A percentile compares a stretch with the other conserved stretches of the same genome.
Evolutionary conservation across 2,113 vertebrate genomes (phyloP).

Genomic region (Cyprinodon brontotheroides): DNA sequence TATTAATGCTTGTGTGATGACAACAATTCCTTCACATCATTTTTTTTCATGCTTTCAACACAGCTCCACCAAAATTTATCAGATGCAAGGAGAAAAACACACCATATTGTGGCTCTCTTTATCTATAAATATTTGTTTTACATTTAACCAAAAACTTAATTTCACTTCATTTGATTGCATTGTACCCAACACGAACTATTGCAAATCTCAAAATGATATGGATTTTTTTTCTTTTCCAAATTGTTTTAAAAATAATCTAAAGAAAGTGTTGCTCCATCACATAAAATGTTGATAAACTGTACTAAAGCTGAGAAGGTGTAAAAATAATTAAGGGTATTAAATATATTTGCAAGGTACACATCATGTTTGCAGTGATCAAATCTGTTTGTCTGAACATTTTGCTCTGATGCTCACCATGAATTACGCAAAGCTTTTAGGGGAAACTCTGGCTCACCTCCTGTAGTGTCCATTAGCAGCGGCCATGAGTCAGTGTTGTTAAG

Average conservation of each 20-base stretch:
- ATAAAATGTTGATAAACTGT: background rate
- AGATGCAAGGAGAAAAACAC: conserved; percentile 8
- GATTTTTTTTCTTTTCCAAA: background rate
- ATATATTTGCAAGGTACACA: background rate
- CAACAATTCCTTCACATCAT: background rate
- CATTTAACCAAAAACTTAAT: background rate
- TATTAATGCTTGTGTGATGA: background rate
- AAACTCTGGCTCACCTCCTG: background rate
- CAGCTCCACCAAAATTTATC: background rate
- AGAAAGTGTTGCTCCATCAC: background rate
- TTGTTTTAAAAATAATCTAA: background rate
- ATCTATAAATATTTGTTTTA: background rate
- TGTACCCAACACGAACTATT: background rate
- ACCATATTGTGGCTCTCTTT: background rate
- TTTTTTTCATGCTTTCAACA: background rate
- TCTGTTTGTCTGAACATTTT: conserved; percentile 7
- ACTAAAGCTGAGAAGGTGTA: background rate
- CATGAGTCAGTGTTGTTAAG: conserved; percentile 33
- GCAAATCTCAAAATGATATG: background rate
- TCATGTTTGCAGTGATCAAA: conserved; percentile 10
- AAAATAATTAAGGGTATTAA: background rate
- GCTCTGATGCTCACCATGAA: conserved; percentile 13
- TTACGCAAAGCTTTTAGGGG: conserved; percentile 24
- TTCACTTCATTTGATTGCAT: background rate
- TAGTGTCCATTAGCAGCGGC: conserved; percentile 31